Conservation (phyloP, 2,113 vertebrate genomes). For the Megaceryle torquata region DNA sequence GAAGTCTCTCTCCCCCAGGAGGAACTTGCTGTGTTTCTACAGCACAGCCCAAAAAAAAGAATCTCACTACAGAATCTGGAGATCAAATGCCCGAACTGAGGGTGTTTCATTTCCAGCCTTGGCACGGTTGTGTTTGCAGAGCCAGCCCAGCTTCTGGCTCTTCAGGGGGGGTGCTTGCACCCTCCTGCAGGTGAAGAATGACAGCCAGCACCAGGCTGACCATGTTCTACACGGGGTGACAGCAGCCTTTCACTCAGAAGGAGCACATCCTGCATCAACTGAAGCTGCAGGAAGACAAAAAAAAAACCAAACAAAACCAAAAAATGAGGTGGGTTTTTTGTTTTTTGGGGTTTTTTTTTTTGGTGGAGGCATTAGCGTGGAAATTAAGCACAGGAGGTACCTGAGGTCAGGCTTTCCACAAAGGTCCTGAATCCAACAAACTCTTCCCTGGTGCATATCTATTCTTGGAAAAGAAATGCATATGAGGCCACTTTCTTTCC, state of each 20-base stretch:
- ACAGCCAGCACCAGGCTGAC: neutral
- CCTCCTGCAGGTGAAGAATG: neutral
- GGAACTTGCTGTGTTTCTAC: constrained; percentile 23
- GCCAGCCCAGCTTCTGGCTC: neutral
- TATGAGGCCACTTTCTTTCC: neutral
- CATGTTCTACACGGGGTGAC: fast-evolving
- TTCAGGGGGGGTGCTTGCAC: neutral
- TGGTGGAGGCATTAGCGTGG: neutral
- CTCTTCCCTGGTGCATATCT: neutral
- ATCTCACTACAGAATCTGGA: neutral
- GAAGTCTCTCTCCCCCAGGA: neutral
- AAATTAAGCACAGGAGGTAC: neutral
- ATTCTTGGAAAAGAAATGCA: neutral
- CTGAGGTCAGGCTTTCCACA: neutral
- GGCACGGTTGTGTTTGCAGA: neutral
- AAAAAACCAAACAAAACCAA: too few species aligned
- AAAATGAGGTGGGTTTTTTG: fast-evolving
- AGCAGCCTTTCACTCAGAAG: neutral
- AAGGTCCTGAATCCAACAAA: neutral
- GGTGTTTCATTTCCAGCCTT: neutral
- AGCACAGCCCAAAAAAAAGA: neutral
- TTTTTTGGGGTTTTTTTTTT: too few species aligned
- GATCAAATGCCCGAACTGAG: neutral
- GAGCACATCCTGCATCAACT: neutral
- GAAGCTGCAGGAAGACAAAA: neutral